phyloP scores from a whole-genome alignment of 2,797 vertebrate species.

The Cetoscarus ocellatus region DNA sequence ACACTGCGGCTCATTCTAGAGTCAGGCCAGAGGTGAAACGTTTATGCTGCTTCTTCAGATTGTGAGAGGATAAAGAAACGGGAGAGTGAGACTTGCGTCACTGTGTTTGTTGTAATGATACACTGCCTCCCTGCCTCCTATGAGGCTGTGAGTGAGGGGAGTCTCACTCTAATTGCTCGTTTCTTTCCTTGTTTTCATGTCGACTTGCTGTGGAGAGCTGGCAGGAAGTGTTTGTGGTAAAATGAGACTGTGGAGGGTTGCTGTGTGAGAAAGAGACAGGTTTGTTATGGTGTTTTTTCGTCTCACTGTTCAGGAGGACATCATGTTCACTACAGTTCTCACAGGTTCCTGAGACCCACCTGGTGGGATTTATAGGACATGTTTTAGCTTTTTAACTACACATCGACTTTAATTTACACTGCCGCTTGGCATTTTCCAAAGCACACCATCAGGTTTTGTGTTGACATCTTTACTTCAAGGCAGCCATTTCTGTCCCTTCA shows the following conservation, averaged over 20 bases:
- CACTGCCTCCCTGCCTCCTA: conserved; percentile 44
- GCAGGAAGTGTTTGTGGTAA: conserved; percentile 75
- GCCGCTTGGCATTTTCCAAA: conserved; percentile 3
- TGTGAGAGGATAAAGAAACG: conserved; percentile 30
- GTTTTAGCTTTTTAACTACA: conserved; percentile 6
- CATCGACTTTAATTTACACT: neutral
- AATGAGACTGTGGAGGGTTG: conserved; percentile 54
- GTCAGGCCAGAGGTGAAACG: conserved; percentile 40
- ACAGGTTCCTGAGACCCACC: conserved; percentile 17
- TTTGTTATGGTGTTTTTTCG: conserved; percentile 58
- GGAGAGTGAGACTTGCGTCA: conserved; percentile 26
- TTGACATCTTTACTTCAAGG: conserved; percentile 3
- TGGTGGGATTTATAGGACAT: conserved; percentile 3
- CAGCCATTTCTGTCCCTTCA: conserved; percentile 1
- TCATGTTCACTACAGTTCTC: conserved; percentile 31
- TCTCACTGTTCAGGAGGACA: conserved; percentile 31
- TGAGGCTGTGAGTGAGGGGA: conserved; percentile 24
- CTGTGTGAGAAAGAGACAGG: conserved; percentile 59
- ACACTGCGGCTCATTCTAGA: neutral
- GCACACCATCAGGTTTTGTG: neutral
- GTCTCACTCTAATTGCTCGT: conserved; percentile 37
- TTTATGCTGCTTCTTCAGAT: conserved; percentile 6
- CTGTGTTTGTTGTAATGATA: conserved; percentile 64
- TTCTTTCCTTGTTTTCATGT: conserved; percentile 55
- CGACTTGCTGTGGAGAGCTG: conserved; percentile 43